Percentiles rank a stretch among this genome's conserved stretches.
phyloP scores from a whole-genome alignment of 2,888 invertebrate species.

The Asteroscopus sphinx region DNA sequence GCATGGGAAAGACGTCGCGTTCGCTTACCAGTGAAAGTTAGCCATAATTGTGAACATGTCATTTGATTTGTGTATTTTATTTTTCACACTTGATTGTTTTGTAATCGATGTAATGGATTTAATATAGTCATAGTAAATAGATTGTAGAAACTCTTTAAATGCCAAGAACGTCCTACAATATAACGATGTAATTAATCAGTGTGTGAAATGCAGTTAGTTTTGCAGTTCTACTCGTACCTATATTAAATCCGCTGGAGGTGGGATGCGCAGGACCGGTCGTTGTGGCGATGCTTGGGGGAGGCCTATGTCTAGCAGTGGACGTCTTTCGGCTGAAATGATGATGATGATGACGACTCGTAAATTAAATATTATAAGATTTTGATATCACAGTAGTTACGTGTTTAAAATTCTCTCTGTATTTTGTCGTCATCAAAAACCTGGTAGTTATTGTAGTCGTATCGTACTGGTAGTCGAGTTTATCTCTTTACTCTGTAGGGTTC shows the following conservation, averaged over 20 bases:
- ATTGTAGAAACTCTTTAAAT: background rate
- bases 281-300: no score
- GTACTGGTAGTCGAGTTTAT: no score
- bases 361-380: no score
- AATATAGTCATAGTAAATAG: background rate
- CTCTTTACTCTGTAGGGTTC: no score
- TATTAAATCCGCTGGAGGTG: no score
- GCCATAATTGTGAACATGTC: constrained; percentile 23
- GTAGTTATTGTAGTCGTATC: no score
- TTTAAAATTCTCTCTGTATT: background rate
- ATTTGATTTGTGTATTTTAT: constrained; percentile 20
- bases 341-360: no score
- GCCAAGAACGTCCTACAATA: background rate
- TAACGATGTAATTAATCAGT: background rate
- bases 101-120: constrained; percentile 1
- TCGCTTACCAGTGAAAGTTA: constrained; percentile 53
- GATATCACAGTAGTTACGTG: background rate
- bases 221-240: no score
- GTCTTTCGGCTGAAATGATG: no score
- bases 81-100: constrained; percentile 15
- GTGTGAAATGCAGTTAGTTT: background rate
- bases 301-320: no score
- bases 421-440: no score
- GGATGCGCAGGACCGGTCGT: no score
- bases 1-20: constrained; percentile 45